A percentile compares a stretch with the other conserved stretches of the same genome.
These are phyloP conservation scores for Echinometra lucunter DNA, from an alignment of 53 echinoderm and acorn worm species.

Conservation along the genomic window DNA sequence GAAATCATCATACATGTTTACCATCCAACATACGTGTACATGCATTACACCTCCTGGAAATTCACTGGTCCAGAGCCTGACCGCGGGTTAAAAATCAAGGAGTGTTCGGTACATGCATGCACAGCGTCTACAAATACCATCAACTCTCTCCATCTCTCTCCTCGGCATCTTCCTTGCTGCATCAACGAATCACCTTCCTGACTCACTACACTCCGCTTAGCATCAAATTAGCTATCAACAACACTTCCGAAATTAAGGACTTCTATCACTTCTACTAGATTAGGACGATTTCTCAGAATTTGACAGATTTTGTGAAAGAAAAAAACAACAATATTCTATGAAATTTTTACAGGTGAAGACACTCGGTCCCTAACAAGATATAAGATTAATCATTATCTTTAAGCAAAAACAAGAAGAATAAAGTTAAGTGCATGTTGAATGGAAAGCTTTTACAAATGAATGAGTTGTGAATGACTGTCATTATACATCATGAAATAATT, in stretches of 20 bases:
- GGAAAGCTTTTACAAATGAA: too few species aligned
- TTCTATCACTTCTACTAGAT: background rate
- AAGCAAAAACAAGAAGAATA: too few species aligned
- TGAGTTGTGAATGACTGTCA: too few species aligned
- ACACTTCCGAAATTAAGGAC: background rate
- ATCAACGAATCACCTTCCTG: background rate
- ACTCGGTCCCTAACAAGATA: too few species aligned
- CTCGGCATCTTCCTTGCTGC: background rate
- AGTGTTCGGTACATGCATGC: background rate
- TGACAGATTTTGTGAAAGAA: background rate
- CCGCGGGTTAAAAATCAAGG: background rate
- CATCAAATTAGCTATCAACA: conserved; percentile 29
- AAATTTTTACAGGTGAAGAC: background rate
- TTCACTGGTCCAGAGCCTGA: background rate
- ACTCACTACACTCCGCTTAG: background rate
- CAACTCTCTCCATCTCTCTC: background rate
- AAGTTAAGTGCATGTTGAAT: too few species aligned
- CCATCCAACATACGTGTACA: background rate
- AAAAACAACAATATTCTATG: background rate
- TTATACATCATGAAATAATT: too few species aligned
- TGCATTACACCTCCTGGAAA: background rate
- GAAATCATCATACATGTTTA: background rate
- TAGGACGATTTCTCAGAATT: background rate
- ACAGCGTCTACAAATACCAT: conserved; percentile 28
- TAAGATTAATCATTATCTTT: too few species aligned